Percentiles rank a stretch among this genome's conserved stretches.
These are phyloP conservation scores for Altica lythri DNA, from an alignment of 2,888 invertebrate genomes.

Conservation along the genomic window DNA sequence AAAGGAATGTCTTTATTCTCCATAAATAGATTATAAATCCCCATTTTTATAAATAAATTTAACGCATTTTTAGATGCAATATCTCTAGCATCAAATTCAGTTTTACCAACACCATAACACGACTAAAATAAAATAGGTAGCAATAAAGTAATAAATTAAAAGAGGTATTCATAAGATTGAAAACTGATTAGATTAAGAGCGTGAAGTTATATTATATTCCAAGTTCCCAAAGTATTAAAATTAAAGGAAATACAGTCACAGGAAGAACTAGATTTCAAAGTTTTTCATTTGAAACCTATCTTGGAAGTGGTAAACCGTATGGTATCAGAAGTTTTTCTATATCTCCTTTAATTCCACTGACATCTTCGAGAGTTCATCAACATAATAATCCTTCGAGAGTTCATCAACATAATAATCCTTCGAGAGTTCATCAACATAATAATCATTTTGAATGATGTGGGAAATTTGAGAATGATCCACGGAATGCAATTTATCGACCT, in stretches of 20 bases:
- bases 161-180: not conserved
- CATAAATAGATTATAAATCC: conserved; percentile 27
- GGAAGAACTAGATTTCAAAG: conserved; percentile 5
- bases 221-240: not conserved
- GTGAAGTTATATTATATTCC: not conserved
- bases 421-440: too few relatives aligned
- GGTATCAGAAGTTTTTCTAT: too few relatives aligned
- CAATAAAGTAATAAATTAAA: not conserved
- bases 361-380: too few relatives aligned
- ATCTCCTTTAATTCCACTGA: too few relatives aligned
- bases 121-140: conserved; percentile 36
- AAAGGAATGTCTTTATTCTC: conserved; percentile 16
- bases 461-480: too few relatives aligned
- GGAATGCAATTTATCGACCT: too few relatives aligned
- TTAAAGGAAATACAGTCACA: not conserved
- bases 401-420: too few relatives aligned
- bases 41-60: conserved; percentile 40
- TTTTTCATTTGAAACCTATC: too few relatives aligned
- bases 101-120: conserved; percentile 45
- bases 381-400: too few relatives aligned
- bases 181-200: not conserved
- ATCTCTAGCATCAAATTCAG: conserved; percentile 39
- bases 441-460: too few relatives aligned
- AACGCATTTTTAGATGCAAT: conserved; percentile 42
- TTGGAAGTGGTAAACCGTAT: too few relatives aligned